phyloP scores from a whole-genome alignment of 2,113 vertebrate genomes.

The Nothobranchius furzeri region DNA sequence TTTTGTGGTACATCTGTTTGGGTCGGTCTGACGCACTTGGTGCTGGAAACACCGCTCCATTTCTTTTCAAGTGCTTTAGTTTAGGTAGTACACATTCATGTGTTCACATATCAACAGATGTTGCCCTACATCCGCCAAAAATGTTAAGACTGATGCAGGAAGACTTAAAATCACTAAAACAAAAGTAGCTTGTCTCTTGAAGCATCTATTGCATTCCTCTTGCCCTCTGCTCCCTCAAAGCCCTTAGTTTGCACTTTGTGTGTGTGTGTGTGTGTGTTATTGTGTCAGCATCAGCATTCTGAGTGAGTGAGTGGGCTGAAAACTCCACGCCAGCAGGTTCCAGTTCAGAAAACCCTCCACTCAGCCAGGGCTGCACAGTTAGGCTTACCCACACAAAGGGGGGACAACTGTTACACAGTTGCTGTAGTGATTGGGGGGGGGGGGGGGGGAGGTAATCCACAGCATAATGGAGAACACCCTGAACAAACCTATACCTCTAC shows the following conservation, averaged over 20 bases:
- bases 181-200: background rate
- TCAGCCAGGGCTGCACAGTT: slow-evolving; percentile 51
- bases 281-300: slow-evolving; percentile 74
- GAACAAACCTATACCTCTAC: slow-evolving; percentile 11
- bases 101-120: no score
- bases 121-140: no score
- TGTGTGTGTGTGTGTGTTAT: slow-evolving; percentile 39
- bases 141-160: no score
- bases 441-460: slow-evolving; percentile 62
- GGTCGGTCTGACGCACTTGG: slow-evolving; percentile 66
- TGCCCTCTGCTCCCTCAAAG: slow-evolving; percentile 49
- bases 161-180: no score
- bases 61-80: slow-evolving; percentile 67
- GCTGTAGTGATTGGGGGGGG: slow-evolving; percentile 25
- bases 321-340: slow-evolving; percentile 78
- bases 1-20: no score
- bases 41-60: slow-evolving; percentile 54
- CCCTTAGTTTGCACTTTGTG: slow-evolving; percentile 73
- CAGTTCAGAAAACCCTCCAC: slow-evolving; percentile 37
- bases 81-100: background rate
- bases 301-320: slow-evolving; percentile 54
- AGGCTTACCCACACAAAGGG: slow-evolving; percentile 77
- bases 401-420: slow-evolving; percentile 71
- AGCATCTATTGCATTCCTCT: slow-evolving; percentile 16
- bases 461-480: slow-evolving; percentile 60